Evolutionary conservation across 2,888 invertebrate species (phyloP).

Genomic region (Agapostemon virescens): DNA sequence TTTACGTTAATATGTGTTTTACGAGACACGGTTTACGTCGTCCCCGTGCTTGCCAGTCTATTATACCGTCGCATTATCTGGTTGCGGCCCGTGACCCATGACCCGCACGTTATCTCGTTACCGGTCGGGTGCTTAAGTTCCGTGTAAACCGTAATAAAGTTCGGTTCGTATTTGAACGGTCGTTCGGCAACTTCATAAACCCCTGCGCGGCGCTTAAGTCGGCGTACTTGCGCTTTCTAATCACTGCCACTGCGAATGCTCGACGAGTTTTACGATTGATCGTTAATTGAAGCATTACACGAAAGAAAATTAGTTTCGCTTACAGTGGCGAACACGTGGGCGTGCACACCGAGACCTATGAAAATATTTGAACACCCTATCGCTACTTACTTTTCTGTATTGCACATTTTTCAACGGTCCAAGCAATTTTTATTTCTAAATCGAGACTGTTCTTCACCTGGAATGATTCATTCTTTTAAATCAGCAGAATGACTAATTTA

Average conservation of each 20-base stretch:
- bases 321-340: no score
- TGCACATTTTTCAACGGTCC: no score
- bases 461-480: no score
- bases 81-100: constrained; percentile 19
- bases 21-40: constrained; percentile 6
- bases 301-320: neutral
- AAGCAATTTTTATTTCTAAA: no score
- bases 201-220: neutral
- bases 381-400: no score
- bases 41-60: constrained; percentile 5
- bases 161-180: constrained; percentile 7
- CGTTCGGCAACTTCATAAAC: constrained; percentile 18
- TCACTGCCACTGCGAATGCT: constrained; percentile 15
- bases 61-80: constrained; percentile 40
- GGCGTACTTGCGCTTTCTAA: constrained; percentile 8
- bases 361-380: no score
- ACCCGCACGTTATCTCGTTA: constrained; percentile 41
- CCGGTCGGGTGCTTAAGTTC: constrained; percentile 27
- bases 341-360: no score
- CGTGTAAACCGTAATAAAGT: constrained; percentile 45
- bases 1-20: constrained; percentile 21
- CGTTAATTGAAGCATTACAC: neutral
- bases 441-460: no score
- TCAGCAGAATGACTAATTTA: no score
- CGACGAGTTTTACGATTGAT: neutral